phyloP scores from a whole-genome alignment of 2,888 invertebrate species.

The Argyra leucocephala region DNA sequence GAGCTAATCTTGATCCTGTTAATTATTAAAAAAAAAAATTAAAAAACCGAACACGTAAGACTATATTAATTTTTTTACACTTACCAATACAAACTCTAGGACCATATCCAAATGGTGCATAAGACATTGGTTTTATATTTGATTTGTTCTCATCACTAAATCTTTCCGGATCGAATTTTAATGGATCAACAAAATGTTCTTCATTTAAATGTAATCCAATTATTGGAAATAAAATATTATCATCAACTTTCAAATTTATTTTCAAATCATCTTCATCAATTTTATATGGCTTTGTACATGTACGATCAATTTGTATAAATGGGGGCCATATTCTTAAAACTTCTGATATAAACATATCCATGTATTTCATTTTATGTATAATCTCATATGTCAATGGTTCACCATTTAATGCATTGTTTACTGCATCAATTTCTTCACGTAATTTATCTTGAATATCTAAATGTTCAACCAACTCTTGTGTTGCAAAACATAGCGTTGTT shows the following conservation, averaged over 20 bases:
- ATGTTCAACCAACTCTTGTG: conserved; percentile 51
- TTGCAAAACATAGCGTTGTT: conserved; percentile 44
- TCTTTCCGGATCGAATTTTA: conserved; percentile 50
- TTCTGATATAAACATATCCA: conserved; percentile 50
- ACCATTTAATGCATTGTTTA: conserved; percentile 39
- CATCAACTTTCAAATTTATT: conserved; percentile 33
- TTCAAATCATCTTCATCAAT: conserved; percentile 28
- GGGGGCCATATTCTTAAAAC: conserved; percentile 48
- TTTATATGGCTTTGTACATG: conserved; percentile 47
- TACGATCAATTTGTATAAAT: conserved; percentile 43
- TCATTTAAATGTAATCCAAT: conserved; percentile 47
- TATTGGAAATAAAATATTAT: conserved; percentile 38
- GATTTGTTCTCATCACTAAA: conserved; percentile 49
- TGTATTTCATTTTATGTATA: conserved; percentile 50
- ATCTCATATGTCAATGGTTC: conserved; percentile 48
- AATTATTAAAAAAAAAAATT: conserved; percentile 12
- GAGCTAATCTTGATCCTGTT: conserved; percentile 37
- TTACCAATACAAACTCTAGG: conserved; percentile 53
- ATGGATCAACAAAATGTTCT: conserved; percentile 47
- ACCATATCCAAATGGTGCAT: conserved; percentile 50
- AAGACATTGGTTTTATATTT: conserved; percentile 41
- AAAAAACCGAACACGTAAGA: not conserved
- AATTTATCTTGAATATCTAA: conserved; percentile 50
- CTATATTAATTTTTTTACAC: conserved; percentile 9
- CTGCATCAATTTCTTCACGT: conserved; percentile 47